phyloP scores from a whole-genome alignment of 2,113 vertebrate genomes.

The Pungitius pungitius region DNA sequence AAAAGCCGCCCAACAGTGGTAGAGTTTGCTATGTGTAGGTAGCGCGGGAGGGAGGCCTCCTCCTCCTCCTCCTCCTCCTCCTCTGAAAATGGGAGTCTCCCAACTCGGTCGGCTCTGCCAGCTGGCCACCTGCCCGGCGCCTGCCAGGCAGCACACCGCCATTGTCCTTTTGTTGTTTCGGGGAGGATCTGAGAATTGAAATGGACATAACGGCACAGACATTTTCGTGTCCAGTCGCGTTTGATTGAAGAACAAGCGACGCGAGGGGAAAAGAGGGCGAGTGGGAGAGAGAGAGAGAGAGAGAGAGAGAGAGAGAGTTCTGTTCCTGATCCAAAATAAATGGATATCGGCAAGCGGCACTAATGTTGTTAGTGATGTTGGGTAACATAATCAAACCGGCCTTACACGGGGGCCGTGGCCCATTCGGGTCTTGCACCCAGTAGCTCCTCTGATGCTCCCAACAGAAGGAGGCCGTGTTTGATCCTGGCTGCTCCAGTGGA shows the following conservation, averaged over 20 bases:
- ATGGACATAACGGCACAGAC: slow-evolving; percentile 60
- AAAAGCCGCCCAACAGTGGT: slow-evolving; percentile 17
- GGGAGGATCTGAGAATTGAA: slow-evolving; percentile 71
- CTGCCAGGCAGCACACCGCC: slow-evolving; percentile 74
- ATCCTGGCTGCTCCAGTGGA: slow-evolving; percentile 67
- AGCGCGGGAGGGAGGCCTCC: slow-evolving; percentile 34
- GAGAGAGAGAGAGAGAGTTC: not conserved
- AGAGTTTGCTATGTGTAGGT: slow-evolving; percentile 22
- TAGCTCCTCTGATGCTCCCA: slow-evolving; percentile 57
- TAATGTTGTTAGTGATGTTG: slow-evolving; percentile 34
- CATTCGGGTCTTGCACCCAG: slow-evolving; percentile 28
- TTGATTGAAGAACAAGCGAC: slow-evolving; percentile 36
- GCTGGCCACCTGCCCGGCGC: slow-evolving; percentile 75
- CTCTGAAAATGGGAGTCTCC: slow-evolving; percentile 66
- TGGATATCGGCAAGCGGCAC: slow-evolving; percentile 23
- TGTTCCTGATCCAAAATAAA: slow-evolving; percentile 21
- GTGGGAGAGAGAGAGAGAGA: not conserved
- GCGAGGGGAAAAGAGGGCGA: not conserved
- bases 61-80: slow-evolving; percentile 49
- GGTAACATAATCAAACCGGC: slow-evolving; percentile 20
- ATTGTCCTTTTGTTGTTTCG: slow-evolving; percentile 76
- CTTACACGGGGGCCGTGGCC: slow-evolving; percentile 23
- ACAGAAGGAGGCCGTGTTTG: slow-evolving; percentile 74
- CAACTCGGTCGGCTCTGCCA: slow-evolving; percentile 56
- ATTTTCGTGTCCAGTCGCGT: slow-evolving; percentile 35